Evolutionary conservation across 2,113 vertebrate genomes (phyloP), one percentile per base, ranked within the genome.

Genomic region (Halcyon malimbica): DNA sequence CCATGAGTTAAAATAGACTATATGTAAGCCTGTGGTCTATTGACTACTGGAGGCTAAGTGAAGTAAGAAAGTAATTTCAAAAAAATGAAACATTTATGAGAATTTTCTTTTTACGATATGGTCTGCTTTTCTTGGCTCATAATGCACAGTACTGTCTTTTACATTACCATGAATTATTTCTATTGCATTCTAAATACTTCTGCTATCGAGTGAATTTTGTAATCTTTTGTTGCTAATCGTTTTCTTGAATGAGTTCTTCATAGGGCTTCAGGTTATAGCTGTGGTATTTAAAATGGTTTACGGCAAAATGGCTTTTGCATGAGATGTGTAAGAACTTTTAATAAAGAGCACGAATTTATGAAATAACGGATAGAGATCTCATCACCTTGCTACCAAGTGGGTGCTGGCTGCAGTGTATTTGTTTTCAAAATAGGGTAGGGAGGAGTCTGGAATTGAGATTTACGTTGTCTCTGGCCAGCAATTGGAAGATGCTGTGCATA

Each of bases 31-130:
- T 46, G 4, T 35, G 29, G 76, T 83, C 64, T 94, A 17, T 68
- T 0, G 0, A 74, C 51, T 92, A 77, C 86, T 93, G 69, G 48
- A 89, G 90, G 88, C 60, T 83, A 90, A 80, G 35, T 68, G 65
- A 86, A 92, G 56, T 76, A 90, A 90, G 88, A 93, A 93, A 92
- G 53, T 78, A 51, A 86, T 94, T 90, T 51, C 0, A 19, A 46
- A 81, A 90, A 77, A 77, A 77, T 67, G 26, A 92, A 93, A 94
- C 24, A 81, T 92, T 80, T 75, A 93, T 94, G 74, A 96, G 68
- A 92, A 71, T 93, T 93, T 91, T 94, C 78, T 81, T 83, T 92
- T 87, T 83, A 48, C 92, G 13, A 63, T 69, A 20, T 50, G 24
- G 33, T 83, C 53, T 76, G 69, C 56, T 92, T 92, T 89, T 67